Evolutionary conservation across 2,888 invertebrate genomes (phyloP).

Genomic region (Drosophila incognita): DNA sequence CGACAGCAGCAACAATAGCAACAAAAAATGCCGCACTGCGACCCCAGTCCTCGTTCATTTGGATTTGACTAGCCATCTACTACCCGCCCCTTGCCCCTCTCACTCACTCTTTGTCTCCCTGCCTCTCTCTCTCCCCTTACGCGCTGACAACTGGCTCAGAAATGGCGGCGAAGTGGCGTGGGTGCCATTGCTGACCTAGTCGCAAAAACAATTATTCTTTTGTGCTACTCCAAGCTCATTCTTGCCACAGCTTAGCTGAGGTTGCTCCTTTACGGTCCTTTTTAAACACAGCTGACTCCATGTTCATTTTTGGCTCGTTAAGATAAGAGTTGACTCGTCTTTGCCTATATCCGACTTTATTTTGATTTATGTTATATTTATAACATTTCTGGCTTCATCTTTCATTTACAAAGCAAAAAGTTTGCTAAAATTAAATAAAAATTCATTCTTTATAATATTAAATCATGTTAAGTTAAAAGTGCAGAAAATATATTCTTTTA

Average conservation of each 20-base stretch:
- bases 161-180: conserved; percentile 24
- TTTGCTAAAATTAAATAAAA: not conserved
- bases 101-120: not conserved
- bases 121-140: not conserved
- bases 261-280: conserved; percentile 9
- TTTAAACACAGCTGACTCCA: conserved; percentile 1
- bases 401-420: not conserved
- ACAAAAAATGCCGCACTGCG: conserved; percentile 17
- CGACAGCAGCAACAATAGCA: conserved; percentile 22
- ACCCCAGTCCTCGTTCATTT: conserved; percentile 44
- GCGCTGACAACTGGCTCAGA: conserved; percentile 35
- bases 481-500: not conserved
- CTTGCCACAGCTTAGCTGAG: conserved; percentile 10
- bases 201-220: conserved; percentile 50
- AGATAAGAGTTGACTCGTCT: conserved; percentile 1
- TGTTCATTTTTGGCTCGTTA: conserved; percentile 12
- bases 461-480: not conserved
- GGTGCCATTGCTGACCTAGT: conserved; percentile 26
- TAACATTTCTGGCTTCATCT: not conserved
- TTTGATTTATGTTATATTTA: not conserved
- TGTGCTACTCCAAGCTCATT: conserved; percentile 19
- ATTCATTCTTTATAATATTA: not conserved
- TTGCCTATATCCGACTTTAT: not conserved
- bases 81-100: not conserved
- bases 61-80: conserved; percentile 28